Evolutionary conservation across 2,797 vertebrate genomes (phyloP).

Genomic region (Silurus aristotelis): DNA sequence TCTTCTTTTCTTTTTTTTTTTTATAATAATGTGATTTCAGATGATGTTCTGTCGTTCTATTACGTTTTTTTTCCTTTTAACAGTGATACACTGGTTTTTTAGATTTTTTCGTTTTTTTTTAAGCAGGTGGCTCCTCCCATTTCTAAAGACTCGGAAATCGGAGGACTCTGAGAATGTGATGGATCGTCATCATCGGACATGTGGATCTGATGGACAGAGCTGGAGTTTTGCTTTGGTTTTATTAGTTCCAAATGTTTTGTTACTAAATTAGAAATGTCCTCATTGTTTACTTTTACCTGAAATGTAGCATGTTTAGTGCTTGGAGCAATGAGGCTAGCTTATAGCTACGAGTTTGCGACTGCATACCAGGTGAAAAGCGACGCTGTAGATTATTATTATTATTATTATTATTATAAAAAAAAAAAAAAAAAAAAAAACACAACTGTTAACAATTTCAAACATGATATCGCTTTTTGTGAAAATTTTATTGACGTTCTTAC

Average conservation of each 20-base stretch:
- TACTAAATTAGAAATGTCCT: neutral
- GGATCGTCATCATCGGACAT: neutral
- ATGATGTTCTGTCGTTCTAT: neutral
- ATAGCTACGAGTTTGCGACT: neutral
- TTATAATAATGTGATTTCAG: neutral
- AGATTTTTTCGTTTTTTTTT: neutral
- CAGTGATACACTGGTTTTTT: constrained; percentile 6
- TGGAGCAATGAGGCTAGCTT: neutral
- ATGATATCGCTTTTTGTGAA: no score
- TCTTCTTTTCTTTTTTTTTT: constrained; percentile 35
- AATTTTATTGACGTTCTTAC: no score
- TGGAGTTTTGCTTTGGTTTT: neutral
- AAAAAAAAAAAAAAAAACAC: no score
- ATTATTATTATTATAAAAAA: no score
- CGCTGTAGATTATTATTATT: neutral
- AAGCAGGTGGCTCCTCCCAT: neutral
- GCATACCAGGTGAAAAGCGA: neutral
- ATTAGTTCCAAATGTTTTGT: no score
- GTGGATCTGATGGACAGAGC: neutral
- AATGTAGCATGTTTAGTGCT: neutral
- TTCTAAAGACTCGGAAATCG: neutral
- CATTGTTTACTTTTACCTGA: neutral
- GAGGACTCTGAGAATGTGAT: neutral
- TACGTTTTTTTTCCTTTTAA: neutral
- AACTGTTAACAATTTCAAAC: neutral